Conservation (phyloP, 2,113 vertebrate genomes). For the Chionomys nivalis region DNA sequence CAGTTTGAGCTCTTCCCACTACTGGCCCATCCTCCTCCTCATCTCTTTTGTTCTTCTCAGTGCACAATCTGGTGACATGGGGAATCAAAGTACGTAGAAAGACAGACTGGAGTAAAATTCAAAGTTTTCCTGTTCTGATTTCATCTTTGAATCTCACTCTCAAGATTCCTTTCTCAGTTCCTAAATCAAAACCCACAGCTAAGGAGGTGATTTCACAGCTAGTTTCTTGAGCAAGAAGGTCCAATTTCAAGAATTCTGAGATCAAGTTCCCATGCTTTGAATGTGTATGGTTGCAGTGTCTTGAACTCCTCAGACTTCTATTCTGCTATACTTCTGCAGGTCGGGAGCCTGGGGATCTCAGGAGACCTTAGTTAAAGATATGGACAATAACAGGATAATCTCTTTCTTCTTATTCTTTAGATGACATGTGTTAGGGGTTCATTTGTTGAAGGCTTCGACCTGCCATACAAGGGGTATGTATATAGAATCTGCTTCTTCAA, state of each 20-base stretch:
- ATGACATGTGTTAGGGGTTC: constrained; percentile 91
- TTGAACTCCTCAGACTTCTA: constrained; percentile 90
- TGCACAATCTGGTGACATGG: constrained; percentile 92
- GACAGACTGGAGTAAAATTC: constrained; percentile 91
- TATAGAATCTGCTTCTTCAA: constrained; percentile 77
- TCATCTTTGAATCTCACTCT: constrained; percentile 89
- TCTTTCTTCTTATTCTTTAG: constrained; percentile 89
- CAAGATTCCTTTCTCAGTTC: constrained; percentile 92
- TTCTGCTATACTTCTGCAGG: constrained; percentile 89
- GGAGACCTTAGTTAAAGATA: constrained; percentile 82
- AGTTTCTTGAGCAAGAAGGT: constrained; percentile 89
- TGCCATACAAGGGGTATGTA: constrained; percentile 92
- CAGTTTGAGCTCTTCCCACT: constrained; percentile 87
- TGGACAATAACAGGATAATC: constrained; percentile 86
- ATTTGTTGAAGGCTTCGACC: constrained; percentile 89
- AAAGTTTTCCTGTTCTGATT: constrained; percentile 84
- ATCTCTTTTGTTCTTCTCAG: constrained; percentile 91
- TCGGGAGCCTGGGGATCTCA: constrained; percentile 90
- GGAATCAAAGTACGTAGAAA: constrained; percentile 93
- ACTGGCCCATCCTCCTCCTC: constrained; percentile 88
- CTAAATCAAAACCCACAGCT: constrained; percentile 91
- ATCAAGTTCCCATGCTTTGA: constrained; percentile 92
- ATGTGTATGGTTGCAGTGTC: constrained; percentile 89
- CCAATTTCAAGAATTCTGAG: constrained; percentile 88
- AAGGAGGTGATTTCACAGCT: constrained; percentile 87